Conservation (phyloP, 2,797 vertebrate species). For the Numenius phaeopus region DNA sequence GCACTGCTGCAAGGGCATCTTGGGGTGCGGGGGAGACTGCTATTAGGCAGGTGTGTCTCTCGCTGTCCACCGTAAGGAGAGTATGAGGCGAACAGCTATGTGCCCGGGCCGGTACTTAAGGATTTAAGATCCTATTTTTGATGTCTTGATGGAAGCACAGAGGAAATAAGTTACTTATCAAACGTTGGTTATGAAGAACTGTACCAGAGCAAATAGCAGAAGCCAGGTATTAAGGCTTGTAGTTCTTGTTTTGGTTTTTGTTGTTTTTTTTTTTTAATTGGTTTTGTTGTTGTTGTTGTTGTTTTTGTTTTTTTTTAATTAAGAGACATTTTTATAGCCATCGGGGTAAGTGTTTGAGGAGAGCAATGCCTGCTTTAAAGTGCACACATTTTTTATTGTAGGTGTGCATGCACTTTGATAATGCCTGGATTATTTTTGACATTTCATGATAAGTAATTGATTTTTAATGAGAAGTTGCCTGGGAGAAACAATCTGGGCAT, state of each 20-base stretch:
- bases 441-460: not conserved
- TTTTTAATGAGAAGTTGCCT: slow-evolving; percentile 2
- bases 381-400: not conserved
- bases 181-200: accelerated
- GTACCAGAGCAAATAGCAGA: not conserved
- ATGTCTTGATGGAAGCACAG: not conserved
- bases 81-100: accelerated
- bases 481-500: not conserved
- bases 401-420: not conserved
- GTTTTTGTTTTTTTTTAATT: not conserved
- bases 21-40: accelerated
- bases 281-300: too few species aligned
- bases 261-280: too few species aligned
- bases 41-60: accelerated
- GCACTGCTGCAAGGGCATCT: accelerated
- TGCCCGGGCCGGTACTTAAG: not conserved
- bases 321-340: accelerated
- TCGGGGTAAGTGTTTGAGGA: not conserved
- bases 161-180: not conserved
- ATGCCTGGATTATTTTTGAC: not conserved
- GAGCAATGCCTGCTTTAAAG: not conserved
- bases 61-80: accelerated
- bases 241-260: accelerated
- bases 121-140: not conserved
- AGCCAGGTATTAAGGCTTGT: not conserved